Evolutionary conservation across 2,888 invertebrate genomes (phyloP), one percentile per base, ranked within the genome.

Genomic region (Apomyelois bistriatella): DNA sequence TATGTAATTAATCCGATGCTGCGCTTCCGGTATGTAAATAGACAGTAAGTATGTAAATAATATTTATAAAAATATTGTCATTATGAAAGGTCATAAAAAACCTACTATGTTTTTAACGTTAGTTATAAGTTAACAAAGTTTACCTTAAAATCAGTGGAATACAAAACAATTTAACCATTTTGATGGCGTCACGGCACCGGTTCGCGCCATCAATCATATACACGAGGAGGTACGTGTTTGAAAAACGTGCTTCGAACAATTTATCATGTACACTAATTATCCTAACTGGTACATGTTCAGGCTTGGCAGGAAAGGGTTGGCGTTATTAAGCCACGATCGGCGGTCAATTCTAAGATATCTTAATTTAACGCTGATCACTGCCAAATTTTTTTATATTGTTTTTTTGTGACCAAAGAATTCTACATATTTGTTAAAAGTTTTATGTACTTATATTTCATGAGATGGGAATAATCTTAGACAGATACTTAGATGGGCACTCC

Each of bases 261-360:
- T 71, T 62, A 68, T 70, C 72, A 71, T 61, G 64, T 58, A 37
- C 57, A 59, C 62, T 71, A 71, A 71, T 71, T 71, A 71, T 65
- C 67, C 67, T 64, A 64, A 65, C 62, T 62, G 46, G 51, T 42
- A 49, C 55, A 42, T 49, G 55, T 54, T 50, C 56, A 40, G 49
- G 30, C 40, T 32, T 32, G 35, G 46, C 32, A 46, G 41, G 49
- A 35, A 49, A 32, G 32, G 49, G 38, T 32, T 50, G 32, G 40
- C 49, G 30, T 30, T 32, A 40, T 50, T 40, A 50, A 49, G 28
- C 40, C 10, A 32, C 49, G 38, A 50, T 40, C 32, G 30, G 40
- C 32, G 40, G 38, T 41, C 49, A 50, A 32, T 40, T 40, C 7
- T 13, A 32, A 46, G 10, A 32, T 15, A 1, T 46, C 15, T 32